These are phyloP conservation scores for Amphiura filiformis DNA, from an alignment of 35 echinoderm and acorn worm species.

Conservation along the genomic window DNA sequence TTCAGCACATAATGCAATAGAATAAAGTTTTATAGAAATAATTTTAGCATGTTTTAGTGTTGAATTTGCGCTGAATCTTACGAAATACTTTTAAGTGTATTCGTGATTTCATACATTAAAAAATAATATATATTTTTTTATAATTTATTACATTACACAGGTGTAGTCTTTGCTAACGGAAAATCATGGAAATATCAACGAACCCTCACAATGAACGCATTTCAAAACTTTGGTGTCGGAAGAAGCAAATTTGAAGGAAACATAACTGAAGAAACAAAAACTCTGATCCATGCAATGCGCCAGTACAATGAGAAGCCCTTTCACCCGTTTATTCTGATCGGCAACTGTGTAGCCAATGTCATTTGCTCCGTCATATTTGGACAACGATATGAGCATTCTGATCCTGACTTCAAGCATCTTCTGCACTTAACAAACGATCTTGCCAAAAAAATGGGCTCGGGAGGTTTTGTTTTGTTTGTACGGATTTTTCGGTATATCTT, in stretches of 20 bases:
- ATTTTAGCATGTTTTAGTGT: no score
- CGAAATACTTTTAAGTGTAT: no score
- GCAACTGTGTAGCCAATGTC: constrained; percentile 37
- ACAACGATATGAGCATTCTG: constrained; percentile 22
- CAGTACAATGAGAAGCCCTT: background rate
- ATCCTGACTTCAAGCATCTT: constrained; percentile 2
- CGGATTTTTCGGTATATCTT: constrained; percentile 28
- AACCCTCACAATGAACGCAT: background rate
- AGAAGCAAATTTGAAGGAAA: constrained; percentile 23
- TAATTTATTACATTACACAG: no score
- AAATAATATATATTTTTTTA: no score
- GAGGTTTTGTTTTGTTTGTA: constrained; percentile 10
- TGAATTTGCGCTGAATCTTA: no score
- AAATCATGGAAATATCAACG: constrained; percentile 33
- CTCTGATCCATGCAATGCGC: background rate
- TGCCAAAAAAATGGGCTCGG: background rate
- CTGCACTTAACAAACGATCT: background rate
- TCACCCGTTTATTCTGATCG: constrained; percentile 11
- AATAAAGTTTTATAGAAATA: no score
- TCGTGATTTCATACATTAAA: no score
- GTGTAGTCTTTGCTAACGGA: background rate
- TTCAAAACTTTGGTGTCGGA: constrained; percentile 39
- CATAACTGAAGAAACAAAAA: constrained; percentile 4
- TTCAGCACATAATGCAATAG: no score
- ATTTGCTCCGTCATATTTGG: constrained; percentile 27